Base-by-base conservation (phyloP, 2,888 invertebrate species). In the Acanthosepion lycidas region DNA sequence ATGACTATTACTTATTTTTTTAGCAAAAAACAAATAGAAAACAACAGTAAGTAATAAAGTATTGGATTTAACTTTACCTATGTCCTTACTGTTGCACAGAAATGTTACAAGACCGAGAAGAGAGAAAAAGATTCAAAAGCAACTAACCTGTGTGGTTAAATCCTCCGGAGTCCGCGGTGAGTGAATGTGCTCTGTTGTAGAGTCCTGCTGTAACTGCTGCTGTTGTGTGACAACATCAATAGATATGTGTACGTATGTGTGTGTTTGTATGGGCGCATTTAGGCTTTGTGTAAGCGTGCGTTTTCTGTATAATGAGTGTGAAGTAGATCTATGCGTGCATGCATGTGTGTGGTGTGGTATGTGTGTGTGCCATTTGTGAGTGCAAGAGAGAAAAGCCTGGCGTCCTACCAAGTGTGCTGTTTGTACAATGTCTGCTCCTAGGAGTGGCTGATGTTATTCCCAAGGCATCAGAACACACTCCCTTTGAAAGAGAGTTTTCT, bases 111-210 rank as follows among this genome's bases (percentile, higher is more conserved):
- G 78, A 78, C 78, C 33, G 78, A 78, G 78, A 78, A 78, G 12
- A n/a, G n/a, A n/a, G n/a, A n/a, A n/a, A n/a, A n/a, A 78, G 5
- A 78, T 78, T n/a, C 78, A 78, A 78, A n/a, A 78, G n/a, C n/a
- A 78, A 78, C 78, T 78, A 78, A 78, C 78, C 78, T 78, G 78
- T 78, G 78, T 33, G 78, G 78, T n/a, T 78, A 78, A 78, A 78
- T 78, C 78, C 78, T 78, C 78, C 33, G 78, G 78, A 78, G 78
- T 78, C 78, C 78, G 78, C n/a, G 78, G n/a, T 78, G 78, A 78
- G 78, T 78, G 78, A n/a, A 78, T 78, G 78, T 78, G n/a, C 78
- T 78, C 78, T n/a, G 78, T 78, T 78, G 78, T 78, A 78, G 78
- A 78, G 78, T 78, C 78, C 78, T 78, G 78, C 78, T n/a, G 78